These are phyloP conservation scores for Dasysyrphus albostriatus DNA, from an alignment of 2,888 invertebrate species.

Conservation along the genomic window DNA sequence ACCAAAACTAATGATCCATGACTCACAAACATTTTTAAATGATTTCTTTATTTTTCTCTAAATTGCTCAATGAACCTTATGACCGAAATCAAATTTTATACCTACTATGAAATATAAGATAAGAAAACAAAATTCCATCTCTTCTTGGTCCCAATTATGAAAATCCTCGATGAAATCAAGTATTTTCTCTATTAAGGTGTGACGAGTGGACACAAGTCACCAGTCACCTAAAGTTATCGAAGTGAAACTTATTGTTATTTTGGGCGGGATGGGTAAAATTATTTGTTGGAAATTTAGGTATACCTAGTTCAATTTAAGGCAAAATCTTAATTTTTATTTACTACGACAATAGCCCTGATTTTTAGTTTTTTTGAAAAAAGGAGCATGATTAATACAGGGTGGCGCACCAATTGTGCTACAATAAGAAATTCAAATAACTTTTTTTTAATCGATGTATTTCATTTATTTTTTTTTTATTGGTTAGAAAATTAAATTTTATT, in stretches of 20 bases:
- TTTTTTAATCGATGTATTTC: too few relatives aligned
- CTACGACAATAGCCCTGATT: too few relatives aligned
- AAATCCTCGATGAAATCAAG: constrained; percentile 12
- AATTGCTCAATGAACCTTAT: constrained; percentile 10
- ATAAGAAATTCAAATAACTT: too few relatives aligned
- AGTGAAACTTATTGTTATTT: background rate
- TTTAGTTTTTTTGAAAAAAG: too few relatives aligned
- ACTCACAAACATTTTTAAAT: background rate
- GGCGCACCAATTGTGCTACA: too few relatives aligned
- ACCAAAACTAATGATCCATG: background rate
- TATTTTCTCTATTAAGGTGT: background rate
- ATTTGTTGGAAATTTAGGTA: background rate
- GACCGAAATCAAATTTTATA: background rate
- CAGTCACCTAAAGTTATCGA: background rate
- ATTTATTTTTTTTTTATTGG: too few relatives aligned
- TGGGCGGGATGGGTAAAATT: background rate
- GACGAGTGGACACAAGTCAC: background rate
- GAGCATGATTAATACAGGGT: too few relatives aligned
- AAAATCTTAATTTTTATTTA: background rate
- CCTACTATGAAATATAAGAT: constrained; percentile 7
- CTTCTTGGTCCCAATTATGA: background rate
- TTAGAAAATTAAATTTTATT: too few relatives aligned
- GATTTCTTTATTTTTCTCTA: background rate
- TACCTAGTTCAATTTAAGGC: background rate
- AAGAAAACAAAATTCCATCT: background rate